phyloP scores from a whole-genome alignment of 2,888 invertebrate species.

The Lepidocyrtoides sp. region DNA sequence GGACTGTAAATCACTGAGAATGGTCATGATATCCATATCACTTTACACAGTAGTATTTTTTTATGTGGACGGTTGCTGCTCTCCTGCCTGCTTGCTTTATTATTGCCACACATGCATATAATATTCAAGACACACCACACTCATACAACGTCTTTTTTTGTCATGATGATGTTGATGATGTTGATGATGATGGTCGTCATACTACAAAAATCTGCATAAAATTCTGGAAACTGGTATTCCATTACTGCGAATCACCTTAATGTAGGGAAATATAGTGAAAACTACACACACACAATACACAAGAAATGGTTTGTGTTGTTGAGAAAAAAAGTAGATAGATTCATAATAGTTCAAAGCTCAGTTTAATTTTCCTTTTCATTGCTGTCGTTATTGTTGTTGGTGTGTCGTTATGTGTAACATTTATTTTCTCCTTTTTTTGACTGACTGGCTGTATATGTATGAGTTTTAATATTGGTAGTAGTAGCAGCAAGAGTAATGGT shows the following conservation, averaged over 20 bases:
- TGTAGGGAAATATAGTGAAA: neutral
- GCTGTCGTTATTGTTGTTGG: slow-evolving; percentile 47
- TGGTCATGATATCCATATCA: slow-evolving; percentile 76
- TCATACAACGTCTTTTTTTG: slow-evolving; percentile 28
- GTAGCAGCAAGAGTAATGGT: neutral
- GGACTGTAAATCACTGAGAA: slow-evolving; percentile 68
- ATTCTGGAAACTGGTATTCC: slow-evolving; percentile 22
- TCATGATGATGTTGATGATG: slow-evolving; percentile 8
- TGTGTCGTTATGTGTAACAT: slow-evolving; percentile 12
- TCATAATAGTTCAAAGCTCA: slow-evolving; percentile 26
- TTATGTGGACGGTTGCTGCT: slow-evolving; percentile 53
- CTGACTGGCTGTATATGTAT: too few relatives aligned
- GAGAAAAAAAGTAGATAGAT: too few relatives aligned
- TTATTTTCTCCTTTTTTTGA: neutral
- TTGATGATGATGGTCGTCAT: neutral
- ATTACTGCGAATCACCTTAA: neutral
- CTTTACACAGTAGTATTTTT: slow-evolving; percentile 38
- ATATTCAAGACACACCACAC: too few relatives aligned
- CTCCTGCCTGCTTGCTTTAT: too few relatives aligned
- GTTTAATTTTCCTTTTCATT: slow-evolving; percentile 38
- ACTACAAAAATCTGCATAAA: slow-evolving; percentile 38
- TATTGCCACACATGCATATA: slow-evolving; percentile 16
- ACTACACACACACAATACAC: too few relatives aligned
- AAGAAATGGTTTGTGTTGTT: too few relatives aligned
- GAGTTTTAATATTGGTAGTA: too few relatives aligned